Conservation (phyloP, 2,888 invertebrate genomes). For the Atrina japonica region DNA sequence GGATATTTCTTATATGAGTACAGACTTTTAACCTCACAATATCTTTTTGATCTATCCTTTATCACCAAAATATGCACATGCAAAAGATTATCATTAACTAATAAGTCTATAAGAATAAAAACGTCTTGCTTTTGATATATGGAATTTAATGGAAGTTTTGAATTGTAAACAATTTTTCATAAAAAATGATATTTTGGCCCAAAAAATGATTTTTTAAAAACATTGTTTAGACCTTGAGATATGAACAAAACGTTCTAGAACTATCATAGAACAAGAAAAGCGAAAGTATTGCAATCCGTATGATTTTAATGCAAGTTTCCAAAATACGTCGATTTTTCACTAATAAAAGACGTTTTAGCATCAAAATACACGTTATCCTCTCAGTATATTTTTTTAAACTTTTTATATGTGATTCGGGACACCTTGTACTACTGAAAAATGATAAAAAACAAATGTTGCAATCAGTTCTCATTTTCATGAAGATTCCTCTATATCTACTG, state of each 20-base stretch:
- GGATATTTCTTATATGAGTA: too few species aligned
- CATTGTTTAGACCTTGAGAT: neutral
- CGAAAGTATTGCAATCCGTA: neutral
- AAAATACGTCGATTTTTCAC: neutral
- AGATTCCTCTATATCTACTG: neutral
- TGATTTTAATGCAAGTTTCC: neutral
- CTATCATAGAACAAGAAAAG: neutral
- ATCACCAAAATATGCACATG: too few species aligned
- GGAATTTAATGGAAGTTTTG: slow-evolving; percentile 6
- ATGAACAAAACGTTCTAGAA: neutral
- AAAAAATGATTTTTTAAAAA: neutral
- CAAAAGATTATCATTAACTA: too few species aligned
- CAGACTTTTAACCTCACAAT: too few species aligned
- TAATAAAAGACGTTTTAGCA: neutral
- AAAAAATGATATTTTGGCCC: neutral
- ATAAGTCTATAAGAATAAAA: neutral
- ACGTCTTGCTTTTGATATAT: neutral
- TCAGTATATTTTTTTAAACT: neutral
- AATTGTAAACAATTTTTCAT: neutral
- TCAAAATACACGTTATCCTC: neutral
- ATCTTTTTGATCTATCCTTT: too few species aligned
- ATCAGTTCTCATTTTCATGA: slow-evolving; percentile 9
- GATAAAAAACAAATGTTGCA: slow-evolving; percentile 1
- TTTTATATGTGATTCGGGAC: neutral
- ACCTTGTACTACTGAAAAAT: neutral